Base-by-base conservation (phyloP, 1,140 invertebrate species). In the Himalopsyche phryganea region DNA sequence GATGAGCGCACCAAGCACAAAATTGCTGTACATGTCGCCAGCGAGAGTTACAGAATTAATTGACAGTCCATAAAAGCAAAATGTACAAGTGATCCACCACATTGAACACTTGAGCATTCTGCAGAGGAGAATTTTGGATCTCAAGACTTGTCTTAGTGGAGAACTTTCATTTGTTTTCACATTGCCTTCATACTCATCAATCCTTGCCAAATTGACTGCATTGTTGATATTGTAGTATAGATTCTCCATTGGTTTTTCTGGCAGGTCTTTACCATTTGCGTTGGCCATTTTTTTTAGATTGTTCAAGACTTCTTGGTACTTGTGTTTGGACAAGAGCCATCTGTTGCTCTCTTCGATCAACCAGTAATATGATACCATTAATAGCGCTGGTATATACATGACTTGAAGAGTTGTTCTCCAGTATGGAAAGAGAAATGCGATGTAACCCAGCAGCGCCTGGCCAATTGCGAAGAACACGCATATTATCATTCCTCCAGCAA, bases 11-110 rank as follows among this genome's bases (percentile, higher is more conserved):
- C 17, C 18, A 1, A 44, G 14, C 5, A 53, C n/a, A 14, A 40
- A 49, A 23, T 40, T 49, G 9, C n/a, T 32, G 20, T 48, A 48
- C 46, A 13, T 20, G 2, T 35, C 32, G 0, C 88, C 89, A n/a
- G 82, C 83, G 23, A 92, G 73, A 15, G 86, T 80, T 10, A 87
- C 87, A 0, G 89, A 85, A 67, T 91, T 90, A 28, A 92, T 80
- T 0, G 88, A 88, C 6, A 93, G 70, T 0, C 90, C 91, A 66
- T 92, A 93, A 69, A 91, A 93, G n/a, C 91, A 83, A 60, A 91
- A 85, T 0, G 84, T 82, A 61, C 85, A 85, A 0, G 85, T 85
- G 7, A 87, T 80, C 86, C 85, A 91, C 74, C 81, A 89, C 63
- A 85, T 78, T 32, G 75, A 82, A 35, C 82, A 81, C 23, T 80